Evolutionary conservation across 2,888 invertebrate genomes (phyloP).

Genomic region (Caenorhabditis virilis): DNA sequence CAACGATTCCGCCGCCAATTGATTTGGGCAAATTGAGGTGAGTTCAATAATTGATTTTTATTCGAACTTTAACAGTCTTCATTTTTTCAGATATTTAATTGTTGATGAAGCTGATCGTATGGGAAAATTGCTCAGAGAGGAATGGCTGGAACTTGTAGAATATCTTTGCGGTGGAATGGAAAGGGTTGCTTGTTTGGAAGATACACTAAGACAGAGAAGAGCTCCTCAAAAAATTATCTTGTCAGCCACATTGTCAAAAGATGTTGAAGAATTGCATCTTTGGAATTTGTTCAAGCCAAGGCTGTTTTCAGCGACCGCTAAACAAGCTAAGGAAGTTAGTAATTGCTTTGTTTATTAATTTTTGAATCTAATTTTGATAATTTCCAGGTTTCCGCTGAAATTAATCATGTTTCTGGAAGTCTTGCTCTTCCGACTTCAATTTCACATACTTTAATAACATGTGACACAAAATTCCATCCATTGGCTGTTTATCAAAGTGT

Average conservation of each 20-base stretch:
- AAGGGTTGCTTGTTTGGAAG: slow-evolving; percentile 11
- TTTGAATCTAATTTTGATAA: neutral
- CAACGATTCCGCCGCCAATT: slow-evolving; percentile 72
- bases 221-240: slow-evolving; percentile 74
- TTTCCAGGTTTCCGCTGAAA: slow-evolving; percentile 22
- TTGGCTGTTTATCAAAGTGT: slow-evolving; percentile 41
- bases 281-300: slow-evolving; percentile 89
- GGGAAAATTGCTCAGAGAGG: slow-evolving; percentile 86
- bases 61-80: neutral
- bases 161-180: slow-evolving; percentile 53
- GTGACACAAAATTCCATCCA: slow-evolving; percentile 35
- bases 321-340: slow-evolving; percentile 28
- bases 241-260: slow-evolving; percentile 82
- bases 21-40: slow-evolving; percentile 76
- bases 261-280: slow-evolving; percentile 89
- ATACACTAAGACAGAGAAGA: slow-evolving; percentile 21
- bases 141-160: slow-evolving; percentile 85
- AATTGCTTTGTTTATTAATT: neutral
- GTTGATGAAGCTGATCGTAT: slow-evolving; percentile 97
- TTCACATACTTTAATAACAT: slow-evolving; percentile 21
- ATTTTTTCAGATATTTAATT: slow-evolving; percentile 70
- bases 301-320: slow-evolving; percentile 74
- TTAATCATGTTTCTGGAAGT: slow-evolving; percentile 38
- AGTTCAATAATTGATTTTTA: neutral
- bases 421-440: slow-evolving; percentile 41